Base-by-base conservation (phyloP, 2,888 invertebrate genomes). In the Callosobruchus maculatus region DNA sequence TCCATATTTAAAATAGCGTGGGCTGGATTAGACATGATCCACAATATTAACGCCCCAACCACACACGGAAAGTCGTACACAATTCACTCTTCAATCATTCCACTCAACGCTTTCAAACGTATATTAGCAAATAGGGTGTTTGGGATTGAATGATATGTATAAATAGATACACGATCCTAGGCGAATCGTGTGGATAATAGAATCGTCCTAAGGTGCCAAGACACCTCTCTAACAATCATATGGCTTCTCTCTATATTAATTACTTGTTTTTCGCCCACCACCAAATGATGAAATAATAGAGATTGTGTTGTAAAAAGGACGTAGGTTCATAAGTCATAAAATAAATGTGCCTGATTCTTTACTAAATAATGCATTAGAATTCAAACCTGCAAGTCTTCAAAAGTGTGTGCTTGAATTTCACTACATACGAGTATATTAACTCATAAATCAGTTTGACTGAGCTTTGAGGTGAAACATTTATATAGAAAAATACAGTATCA, bases 1-100 rank as follows among this genome's bases (percentile, higher is more conserved):
- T 26, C 2, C 7, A 67, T 20, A 71, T 68, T 4, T 9, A 68
- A 18, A 5, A 81, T 82, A 84, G 86, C 86, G 86, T 86, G 86
- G 86, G 49, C 49, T 49, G 49, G 49, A 49, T 49, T 86, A 86
- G 86, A 84, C 85, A 84, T 83, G 83, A 86, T 84, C 86, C 85
- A 85, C 86, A 85, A 86, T 85, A 83, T 86, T 86, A 84, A 85
- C 85, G 85, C 86, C 83, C 82, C 85, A 84, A 75, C 68, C 81
- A 73, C 78, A 72, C 85, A 80, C 81, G 74, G 80, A 81, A 71
- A 73, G 79, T 76, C 72, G 74, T 78, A 79, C 79, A 75, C 73
- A 22, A 49, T 67, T 73, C 72, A 71, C 72, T 70, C 71, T 73
- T 74, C 78, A 77, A 79, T 79, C 82, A 82, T 82, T 75, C 82